Percentiles rank a stretch among this genome's conserved stretches.
phyloP scores from a whole-genome alignment of 1,140 invertebrate genomes.

The Drosophila lini region DNA sequence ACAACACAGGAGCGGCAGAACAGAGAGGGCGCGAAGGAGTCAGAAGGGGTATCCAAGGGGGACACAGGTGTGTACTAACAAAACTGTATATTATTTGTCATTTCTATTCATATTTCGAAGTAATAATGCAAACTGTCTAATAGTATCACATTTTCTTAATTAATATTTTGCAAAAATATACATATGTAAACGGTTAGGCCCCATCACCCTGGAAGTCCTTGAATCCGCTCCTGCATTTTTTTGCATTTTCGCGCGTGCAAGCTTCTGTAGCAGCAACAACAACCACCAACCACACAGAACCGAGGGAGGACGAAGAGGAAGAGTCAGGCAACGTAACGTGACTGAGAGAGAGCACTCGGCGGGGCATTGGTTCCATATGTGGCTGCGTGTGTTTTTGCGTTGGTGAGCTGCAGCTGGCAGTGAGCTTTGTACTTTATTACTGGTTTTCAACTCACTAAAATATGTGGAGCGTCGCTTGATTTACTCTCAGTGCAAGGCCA shows the following conservation, averaged over 20 bases:
- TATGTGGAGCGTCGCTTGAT: constrained; percentile 73
- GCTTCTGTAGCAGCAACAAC: constrained; percentile 17
- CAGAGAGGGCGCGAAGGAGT: too few relatives aligned
- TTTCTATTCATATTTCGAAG: background rate
- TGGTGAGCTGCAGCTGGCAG: constrained; percentile 65
- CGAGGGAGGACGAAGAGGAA: constrained; percentile 5
- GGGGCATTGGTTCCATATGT: constrained; percentile 12
- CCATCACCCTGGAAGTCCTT: background rate
- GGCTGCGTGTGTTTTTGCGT: constrained; percentile 18
- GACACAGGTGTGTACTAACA: constrained; percentile 6
- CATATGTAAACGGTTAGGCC: background rate
- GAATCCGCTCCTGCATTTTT: constrained; percentile 46
- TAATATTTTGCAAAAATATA: background rate
- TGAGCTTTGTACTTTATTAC: constrained; percentile 74
- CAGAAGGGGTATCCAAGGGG: background rate
- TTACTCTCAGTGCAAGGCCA: constrained; percentile 57
- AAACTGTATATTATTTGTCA: background rate
- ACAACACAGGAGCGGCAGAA: constrained; percentile 8
- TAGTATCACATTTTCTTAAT: background rate
- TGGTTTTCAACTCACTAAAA: constrained; percentile 76
- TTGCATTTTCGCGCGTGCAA: constrained; percentile 44
- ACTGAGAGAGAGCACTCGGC: constrained; percentile 23
- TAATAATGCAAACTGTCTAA: background rate
- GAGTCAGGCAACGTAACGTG: constrained; percentile 13
- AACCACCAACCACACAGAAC: constrained; percentile 13